These are phyloP conservation scores for Sphaeridia pumilis DNA, from an alignment of 2,888 invertebrate species.

Conservation along the genomic window DNA sequence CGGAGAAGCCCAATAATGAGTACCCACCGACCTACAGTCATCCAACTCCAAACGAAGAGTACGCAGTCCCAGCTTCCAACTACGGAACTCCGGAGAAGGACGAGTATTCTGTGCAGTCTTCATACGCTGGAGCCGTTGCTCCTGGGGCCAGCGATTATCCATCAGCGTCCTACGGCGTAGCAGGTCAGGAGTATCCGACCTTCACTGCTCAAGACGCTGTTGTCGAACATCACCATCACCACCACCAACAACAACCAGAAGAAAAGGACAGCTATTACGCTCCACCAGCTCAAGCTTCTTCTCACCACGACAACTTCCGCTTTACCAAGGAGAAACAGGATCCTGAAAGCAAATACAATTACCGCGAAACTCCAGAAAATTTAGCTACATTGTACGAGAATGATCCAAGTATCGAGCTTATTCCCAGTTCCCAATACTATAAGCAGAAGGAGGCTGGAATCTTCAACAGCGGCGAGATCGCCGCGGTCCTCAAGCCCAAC, in stretches of 20 bases:
- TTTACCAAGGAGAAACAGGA: neutral
- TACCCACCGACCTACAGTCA: neutral
- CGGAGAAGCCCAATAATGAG: neutral
- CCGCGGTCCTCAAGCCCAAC: constrained; percentile 26
- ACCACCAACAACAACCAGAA: neutral
- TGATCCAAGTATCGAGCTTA: constrained; percentile 16
- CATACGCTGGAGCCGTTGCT: neutral
- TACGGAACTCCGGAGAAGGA: neutral
- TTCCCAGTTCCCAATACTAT: constrained; percentile 13
- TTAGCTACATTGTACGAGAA: constrained; percentile 9
- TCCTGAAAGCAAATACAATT: neutral
- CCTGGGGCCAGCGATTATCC: neutral
- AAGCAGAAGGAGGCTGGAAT: constrained; percentile 12
- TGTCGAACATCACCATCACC: no score
- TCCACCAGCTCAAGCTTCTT: neutral
- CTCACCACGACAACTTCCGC: neutral
- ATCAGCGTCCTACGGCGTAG: neutral
- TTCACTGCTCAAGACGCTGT: neutral
- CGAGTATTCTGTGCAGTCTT: neutral
- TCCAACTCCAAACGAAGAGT: neutral
- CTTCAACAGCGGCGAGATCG: constrained; percentile 19
- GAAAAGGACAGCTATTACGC: neutral
- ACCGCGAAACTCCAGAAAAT: neutral
- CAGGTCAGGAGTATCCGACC: no score
- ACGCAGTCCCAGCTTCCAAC: no score